These are phyloP conservation scores for Nomada fabriciana DNA, from an alignment of 2,888 invertebrate species.

Conservation along the genomic window DNA sequence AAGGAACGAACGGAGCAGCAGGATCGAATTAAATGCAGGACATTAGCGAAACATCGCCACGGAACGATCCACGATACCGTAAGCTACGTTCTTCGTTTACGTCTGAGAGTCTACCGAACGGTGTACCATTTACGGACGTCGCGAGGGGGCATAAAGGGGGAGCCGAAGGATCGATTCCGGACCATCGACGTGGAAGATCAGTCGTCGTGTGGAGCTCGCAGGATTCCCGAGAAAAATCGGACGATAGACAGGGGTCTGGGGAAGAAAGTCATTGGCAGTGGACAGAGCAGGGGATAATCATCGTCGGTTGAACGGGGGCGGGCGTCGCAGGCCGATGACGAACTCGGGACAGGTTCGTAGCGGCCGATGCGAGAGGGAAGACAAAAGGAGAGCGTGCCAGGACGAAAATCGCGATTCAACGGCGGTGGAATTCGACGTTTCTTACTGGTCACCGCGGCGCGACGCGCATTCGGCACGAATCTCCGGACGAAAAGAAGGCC, in stretches of 20 bases:
- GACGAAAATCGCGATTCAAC: constrained; percentile 71
- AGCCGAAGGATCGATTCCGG: constrained; percentile 32
- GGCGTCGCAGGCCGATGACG: constrained; percentile 47
- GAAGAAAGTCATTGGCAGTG: constrained; percentile 51
- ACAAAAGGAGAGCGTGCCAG: constrained; percentile 62
- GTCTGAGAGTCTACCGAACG: not conserved
- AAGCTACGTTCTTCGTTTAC: not conserved
- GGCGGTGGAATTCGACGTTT: constrained; percentile 73
- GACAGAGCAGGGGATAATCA: constrained; percentile 41
- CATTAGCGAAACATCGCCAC: not conserved
- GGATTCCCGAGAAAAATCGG: constrained; percentile 34
- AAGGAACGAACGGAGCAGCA: not conserved
- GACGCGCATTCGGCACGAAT: constrained; percentile 57
- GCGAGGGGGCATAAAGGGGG: constrained; percentile 22
- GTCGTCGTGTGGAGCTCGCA: constrained; percentile 41
- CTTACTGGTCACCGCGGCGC: constrained; percentile 64
- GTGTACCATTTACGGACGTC: constrained; percentile 24
- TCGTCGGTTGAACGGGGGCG: constrained; percentile 49
- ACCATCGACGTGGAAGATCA: constrained; percentile 24
- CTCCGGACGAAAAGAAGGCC: constrained; percentile 52
- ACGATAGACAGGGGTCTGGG: not conserved
- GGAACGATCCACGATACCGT: constrained; percentile 15
- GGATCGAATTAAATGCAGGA: constrained; percentile 15
- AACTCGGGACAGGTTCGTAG: constrained; percentile 54
- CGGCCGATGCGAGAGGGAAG: constrained; percentile 61